Evolutionary conservation across 2,797 vertebrate species (phyloP).

Genomic region (Novumbra hubbsi): DNA sequence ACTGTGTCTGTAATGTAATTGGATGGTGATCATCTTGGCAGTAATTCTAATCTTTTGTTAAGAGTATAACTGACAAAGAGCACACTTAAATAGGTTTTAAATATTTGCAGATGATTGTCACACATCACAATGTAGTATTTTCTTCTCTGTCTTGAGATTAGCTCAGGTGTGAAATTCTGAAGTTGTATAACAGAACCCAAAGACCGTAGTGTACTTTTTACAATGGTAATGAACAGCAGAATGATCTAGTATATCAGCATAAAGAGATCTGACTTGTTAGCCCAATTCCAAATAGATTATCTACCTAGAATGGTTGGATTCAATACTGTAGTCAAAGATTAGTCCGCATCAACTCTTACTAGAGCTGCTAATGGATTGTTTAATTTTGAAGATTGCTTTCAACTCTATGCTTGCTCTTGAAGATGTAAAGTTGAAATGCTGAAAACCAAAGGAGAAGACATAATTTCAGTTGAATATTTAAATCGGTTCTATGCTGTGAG

Average conservation of each 20-base stretch:
- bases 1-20: constrained; percentile 6
- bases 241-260: no score
- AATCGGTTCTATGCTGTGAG: constrained; percentile 11
- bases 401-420: constrained; percentile 12
- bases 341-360: not conserved
- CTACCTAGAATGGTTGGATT: not conserved
- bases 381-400: not conserved
- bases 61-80: not conserved
- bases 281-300: no score
- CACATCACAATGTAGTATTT: constrained; percentile 7
- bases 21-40: not conserved
- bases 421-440: constrained; percentile 6
- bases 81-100: constrained; percentile 7
- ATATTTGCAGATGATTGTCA: constrained; percentile 7
- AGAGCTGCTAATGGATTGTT: not conserved
- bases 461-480: not conserved
- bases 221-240: not conserved
- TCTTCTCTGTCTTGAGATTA: constrained; percentile 2
- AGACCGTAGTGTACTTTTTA: not conserved
- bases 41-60: not conserved
- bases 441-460: constrained; percentile 42
- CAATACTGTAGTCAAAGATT: not conserved
- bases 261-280: no score
- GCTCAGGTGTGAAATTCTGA: not conserved
- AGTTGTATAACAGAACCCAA: not conserved